Evolutionary conservation across 2,113 vertebrate species (phyloP).

Genomic region (Columbina picui): DNA sequence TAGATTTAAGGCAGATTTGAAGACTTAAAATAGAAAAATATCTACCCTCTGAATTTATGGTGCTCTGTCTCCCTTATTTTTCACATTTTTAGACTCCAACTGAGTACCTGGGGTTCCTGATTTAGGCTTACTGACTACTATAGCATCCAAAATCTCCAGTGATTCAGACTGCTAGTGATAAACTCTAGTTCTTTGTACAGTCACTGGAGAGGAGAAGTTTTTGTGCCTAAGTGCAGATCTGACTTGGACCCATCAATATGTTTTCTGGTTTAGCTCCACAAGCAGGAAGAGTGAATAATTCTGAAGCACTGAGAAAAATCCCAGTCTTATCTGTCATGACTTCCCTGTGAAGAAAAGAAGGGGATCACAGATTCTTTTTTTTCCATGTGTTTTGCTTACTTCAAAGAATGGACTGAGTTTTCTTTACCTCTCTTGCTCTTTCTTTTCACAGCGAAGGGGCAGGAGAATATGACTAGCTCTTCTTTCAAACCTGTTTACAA

Average conservation of each 20-base stretch:
- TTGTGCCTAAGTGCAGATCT: neutral
- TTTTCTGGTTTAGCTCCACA: neutral
- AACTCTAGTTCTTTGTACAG: neutral
- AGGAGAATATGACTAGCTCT: neutral
- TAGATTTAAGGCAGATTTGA: neutral
- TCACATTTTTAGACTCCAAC: neutral
- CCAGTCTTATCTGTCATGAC: neutral
- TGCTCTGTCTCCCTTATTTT: neutral
- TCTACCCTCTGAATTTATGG: neutral
- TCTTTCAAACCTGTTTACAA: neutral
- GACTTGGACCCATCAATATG: neutral
- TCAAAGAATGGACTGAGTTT: neutral
- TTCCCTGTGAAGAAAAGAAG: neutral
- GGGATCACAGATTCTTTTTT: neutral
- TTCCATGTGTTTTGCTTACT: neutral
- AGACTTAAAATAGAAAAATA: neutral
- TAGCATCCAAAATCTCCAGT: neutral
- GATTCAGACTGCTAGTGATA: neutral
- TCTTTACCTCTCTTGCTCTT: neutral
- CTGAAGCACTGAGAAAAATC: slow-evolving; percentile 14
- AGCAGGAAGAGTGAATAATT: slow-evolving; percentile 1
- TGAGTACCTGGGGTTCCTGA: neutral
- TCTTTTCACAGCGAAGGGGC: neutral
- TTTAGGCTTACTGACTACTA: slow-evolving; percentile 9
- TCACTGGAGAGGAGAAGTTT: neutral